Evolutionary conservation across 2,113 vertebrate species (phyloP), one percentile per base, ranked within the genome.

Genomic region (Rhinogobius similis): DNA sequence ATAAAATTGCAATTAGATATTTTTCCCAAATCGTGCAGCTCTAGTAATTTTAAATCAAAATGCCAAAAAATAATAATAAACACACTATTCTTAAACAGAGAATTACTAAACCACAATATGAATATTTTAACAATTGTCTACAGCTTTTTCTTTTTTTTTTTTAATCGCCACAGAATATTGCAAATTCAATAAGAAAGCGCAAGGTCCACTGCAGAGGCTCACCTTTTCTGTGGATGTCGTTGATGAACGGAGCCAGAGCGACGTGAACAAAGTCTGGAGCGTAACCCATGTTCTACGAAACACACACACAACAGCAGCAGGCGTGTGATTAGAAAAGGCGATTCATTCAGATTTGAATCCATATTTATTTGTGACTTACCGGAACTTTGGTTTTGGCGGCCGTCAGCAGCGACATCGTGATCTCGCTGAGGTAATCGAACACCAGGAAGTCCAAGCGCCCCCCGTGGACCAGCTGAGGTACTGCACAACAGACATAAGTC

Each of bases 361-460:
- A 36, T 8, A 7, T 36, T 21, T 0, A 5, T 24, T 52, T 24
- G 3, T 0, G 5, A 89, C 94, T 96, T 76, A 96, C 94, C 26
- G 94, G 89, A 13, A 71, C 89, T 70, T 93, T 95, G 65, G 91
- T 74, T 88, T 91, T 95, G 79, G 92, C 91, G 1, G 92, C 91
- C 4, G 94, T 91, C 71, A 96, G 90, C 68, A 97, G 89, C 6
- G 95, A 95, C 94, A 96, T 93, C 69, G 94, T 96, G 85, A 96
- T 94, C 84, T 97, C 95, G n/a, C 94, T 97, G 27, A 96, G 94
- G 81, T 95, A 95, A 87, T 95, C 94, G 68, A 97, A 98, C 52
- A 95, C 94, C 72, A 96, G 91, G 88, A 94, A 96, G 92, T 95
- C 91, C 86, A 96, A 75, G 67, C 93, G 92, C 58, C 96, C 93